A percentile compares a stretch with the other conserved stretches of the same genome.
Evolutionary conservation across 2,888 invertebrate genomes (phyloP).

Genomic region (Apodemia mormo): DNA sequence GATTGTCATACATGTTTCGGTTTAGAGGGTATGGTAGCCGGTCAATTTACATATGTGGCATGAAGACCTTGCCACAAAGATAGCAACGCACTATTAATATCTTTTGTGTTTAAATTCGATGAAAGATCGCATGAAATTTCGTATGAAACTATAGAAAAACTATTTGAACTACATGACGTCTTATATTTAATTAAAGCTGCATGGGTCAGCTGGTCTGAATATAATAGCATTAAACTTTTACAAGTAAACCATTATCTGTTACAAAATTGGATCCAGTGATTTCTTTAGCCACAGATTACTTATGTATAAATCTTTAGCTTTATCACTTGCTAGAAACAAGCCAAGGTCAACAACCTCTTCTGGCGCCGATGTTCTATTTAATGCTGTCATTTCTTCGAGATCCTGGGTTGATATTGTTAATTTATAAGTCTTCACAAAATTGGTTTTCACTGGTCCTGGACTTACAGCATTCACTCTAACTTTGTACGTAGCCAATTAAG

Average conservation of each 20-base stretch:
- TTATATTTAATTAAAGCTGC: no score
- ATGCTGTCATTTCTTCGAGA: conserved; percentile 43
- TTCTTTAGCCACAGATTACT: no score
- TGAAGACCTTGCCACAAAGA: no score
- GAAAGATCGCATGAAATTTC: no score
- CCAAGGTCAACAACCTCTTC: conserved; percentile 47
- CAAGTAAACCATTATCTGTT: conserved; percentile 27
- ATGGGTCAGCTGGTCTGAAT: no score
- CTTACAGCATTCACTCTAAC: conserved; percentile 87
- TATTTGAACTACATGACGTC: no score
- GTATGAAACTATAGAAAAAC: no score
- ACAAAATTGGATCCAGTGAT: conserved; percentile 47
- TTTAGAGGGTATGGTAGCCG: no score
- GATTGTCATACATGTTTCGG: no score
- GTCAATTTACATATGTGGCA: no score
- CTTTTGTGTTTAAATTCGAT: no score
- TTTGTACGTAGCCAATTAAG: conserved; percentile 80
- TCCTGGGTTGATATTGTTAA: not conserved
- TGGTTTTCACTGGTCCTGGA: conserved; percentile 85
- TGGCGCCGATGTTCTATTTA: conserved; percentile 42
- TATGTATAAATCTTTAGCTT: conserved; percentile 49
- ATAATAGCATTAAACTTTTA: not conserved
- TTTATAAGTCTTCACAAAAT: conserved; percentile 48
- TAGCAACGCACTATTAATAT: no score
- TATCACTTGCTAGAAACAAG: conserved; percentile 50